These are phyloP conservation scores for Theocolax elegans DNA, from an alignment of 1,140 invertebrate species.

Conservation along the genomic window DNA sequence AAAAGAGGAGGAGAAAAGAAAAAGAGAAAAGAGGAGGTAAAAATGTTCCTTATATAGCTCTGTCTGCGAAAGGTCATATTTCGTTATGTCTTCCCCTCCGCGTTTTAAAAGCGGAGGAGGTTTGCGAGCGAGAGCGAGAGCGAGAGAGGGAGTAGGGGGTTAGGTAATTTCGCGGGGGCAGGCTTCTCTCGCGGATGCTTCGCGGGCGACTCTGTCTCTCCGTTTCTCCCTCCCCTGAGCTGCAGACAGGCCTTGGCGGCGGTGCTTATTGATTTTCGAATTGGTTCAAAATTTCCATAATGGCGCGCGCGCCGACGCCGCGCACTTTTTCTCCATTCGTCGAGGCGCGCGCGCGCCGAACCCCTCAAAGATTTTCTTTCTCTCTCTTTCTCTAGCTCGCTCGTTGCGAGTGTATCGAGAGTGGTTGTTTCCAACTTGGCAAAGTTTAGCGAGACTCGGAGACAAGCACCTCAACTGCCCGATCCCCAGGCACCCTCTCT, in stretches of 20 bases:
- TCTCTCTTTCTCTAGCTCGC: no score
- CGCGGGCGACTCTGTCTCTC: background rate
- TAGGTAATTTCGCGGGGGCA: conserved; percentile 1
- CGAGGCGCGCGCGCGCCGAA: no score
- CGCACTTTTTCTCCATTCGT: conserved; percentile 5
- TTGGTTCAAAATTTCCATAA: conserved; percentile 67
- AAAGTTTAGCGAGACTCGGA: conserved; percentile 50
- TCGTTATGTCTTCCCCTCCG: conserved; percentile 15
- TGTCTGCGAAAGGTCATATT: conserved; percentile 27
- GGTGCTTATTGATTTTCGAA: conserved; percentile 65
- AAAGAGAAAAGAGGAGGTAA: background rate
- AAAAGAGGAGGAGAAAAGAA: background rate
- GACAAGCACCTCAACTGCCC: background rate
- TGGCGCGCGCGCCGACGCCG: conserved; percentile 49
- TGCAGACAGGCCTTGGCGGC: conserved; percentile 51
- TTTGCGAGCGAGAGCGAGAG: background rate
- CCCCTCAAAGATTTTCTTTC: no score
- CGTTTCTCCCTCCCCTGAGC: background rate
- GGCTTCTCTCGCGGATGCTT: background rate
- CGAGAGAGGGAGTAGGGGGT: background rate
- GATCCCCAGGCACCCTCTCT: background rate
- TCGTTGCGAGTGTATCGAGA: background rate
- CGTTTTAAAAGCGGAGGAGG: background rate
- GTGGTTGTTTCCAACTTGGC: conserved; percentile 40
- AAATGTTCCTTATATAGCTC: background rate